A percentile compares a stretch with the other conserved stretches of the same genome.
Conservation (phyloP, 2,113 vertebrate species). For the Nyctereutes procyonoides region DNA sequence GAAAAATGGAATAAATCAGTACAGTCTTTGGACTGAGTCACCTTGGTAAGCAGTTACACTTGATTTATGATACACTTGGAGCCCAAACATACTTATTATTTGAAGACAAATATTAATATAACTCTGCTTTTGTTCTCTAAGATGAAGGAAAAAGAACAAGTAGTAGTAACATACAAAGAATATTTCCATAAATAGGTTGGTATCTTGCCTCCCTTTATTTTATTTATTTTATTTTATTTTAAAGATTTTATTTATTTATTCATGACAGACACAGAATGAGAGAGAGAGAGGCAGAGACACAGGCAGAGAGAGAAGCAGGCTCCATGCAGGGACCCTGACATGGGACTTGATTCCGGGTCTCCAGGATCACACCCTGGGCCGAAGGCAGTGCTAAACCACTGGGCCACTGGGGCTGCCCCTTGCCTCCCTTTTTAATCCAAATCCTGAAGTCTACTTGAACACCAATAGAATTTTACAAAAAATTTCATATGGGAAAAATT, state of each 20-base stretch:
- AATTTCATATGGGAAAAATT: background rate
- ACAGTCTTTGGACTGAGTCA: conserved; percentile 10
- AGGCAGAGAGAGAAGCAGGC: no score
- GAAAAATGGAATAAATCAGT: conserved; percentile 31
- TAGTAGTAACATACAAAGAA: background rate
- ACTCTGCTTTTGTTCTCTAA: background rate
- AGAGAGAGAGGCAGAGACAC: no score
- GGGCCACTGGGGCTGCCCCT: background rate
- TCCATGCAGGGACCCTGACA: no score
- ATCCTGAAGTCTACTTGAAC: background rate
- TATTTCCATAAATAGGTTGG: background rate
- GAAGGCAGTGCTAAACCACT: no score
- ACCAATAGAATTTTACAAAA: background rate
- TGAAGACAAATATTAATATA: background rate
- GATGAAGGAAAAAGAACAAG: background rate
- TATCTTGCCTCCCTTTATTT: background rate
- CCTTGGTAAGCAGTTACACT: background rate
- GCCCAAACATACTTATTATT: background rate
- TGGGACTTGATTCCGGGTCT: no score
- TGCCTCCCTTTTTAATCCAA: background rate
- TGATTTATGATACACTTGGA: background rate
- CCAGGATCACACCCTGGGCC: no score
- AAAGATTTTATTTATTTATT: no score
- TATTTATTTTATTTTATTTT: background rate
- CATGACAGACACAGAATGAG: no score